Base-by-base conservation (phyloP, 2,113 vertebrate species). In the Seriola quinqueradiata region DNA sequence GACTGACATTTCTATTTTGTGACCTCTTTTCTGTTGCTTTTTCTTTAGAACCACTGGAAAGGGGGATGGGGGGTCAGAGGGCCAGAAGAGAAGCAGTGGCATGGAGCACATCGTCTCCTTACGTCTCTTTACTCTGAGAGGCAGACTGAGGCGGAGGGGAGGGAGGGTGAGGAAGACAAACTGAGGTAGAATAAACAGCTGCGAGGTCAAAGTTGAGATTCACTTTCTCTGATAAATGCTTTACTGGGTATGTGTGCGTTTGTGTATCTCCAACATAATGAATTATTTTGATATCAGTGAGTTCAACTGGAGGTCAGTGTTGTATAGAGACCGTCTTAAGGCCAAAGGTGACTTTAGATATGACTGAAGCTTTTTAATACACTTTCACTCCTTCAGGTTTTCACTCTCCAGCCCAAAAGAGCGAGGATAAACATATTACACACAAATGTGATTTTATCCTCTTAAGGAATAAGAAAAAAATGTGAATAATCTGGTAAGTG, bases 251-350 rank as follows among this genome's bases (percentile, higher is more conserved):
- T 55, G 8, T 79, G 50, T 61, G n/a, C 79, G 42, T 38, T 1
- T 0, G 25, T 25, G 25, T 9, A 9, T 63, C 14, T 34, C 50
- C 10, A 14, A 55, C 14, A 34, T 55, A 70, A 59, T 42, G 25
- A 70, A 25, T 67, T 38, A 84, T 81, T 75, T 66, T 57, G 13
- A 46, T 64, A 60, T 79, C 38, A 61, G 17, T 16, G 48, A 50
- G 82, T 88, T 89, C 80, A 84, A 7, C 57, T 23, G 10, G 48
- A 81, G 75, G 79, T 64, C 66, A 77, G n/a, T 21, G 59, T 44
- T 76, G 75, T 75, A 80, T 28, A 60, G 28, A 75, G 75, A 84
- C 16, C 60, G 65, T 54, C 2, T 38, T 23, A 4, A 75, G 67
- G 70, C 36, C 75, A 86, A 67, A 82, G 57, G 59, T 75, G 23